phyloP scores from a whole-genome alignment of 2,113 vertebrate species.

The Pavo muticus region DNA sequence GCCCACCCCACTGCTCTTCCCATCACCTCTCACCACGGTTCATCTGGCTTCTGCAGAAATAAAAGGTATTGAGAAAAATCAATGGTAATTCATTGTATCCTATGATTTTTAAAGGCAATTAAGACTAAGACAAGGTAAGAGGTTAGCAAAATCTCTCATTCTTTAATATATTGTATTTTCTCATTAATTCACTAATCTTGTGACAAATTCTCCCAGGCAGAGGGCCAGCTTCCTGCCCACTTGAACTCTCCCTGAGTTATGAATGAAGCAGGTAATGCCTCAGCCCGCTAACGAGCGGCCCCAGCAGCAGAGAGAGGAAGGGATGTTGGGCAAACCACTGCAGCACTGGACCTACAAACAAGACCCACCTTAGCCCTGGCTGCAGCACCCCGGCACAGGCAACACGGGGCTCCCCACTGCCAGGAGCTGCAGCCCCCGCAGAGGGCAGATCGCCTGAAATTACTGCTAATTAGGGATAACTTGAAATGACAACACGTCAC shows the following conservation, averaged over 20 bases:
- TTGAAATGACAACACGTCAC: slow-evolving; percentile 35
- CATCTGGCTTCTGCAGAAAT: slow-evolving; percentile 24
- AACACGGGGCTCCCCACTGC: too few relatives aligned
- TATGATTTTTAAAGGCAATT: slow-evolving; percentile 68
- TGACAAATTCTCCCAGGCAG: slow-evolving; percentile 69
- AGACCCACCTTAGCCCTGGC: too few relatives aligned
- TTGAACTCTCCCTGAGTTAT: slow-evolving; percentile 33
- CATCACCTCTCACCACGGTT: not conserved
- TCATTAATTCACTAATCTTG: slow-evolving; percentile 67
- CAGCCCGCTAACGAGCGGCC: not conserved
- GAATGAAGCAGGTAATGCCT: slow-evolving; percentile 13
- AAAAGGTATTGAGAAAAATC: slow-evolving; percentile 62
- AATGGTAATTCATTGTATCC: slow-evolving; percentile 66
- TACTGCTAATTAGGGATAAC: slow-evolving; percentile 38
- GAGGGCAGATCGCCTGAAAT: not conserved
- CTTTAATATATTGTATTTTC: slow-evolving; percentile 70
- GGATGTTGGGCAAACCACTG: not conserved
- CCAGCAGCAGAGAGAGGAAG: not conserved
- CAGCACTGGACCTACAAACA: too few relatives aligned
- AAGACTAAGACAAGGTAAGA: slow-evolving; percentile 71
- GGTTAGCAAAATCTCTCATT: slow-evolving; percentile 65
- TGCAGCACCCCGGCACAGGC: too few relatives aligned
- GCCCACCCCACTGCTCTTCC: not conserved
- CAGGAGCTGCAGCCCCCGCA: not conserved
- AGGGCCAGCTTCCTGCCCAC: slow-evolving; percentile 66